phyloP scores from a whole-genome alignment of 2,797 vertebrate genomes.

The Xerus rutilus region DNA sequence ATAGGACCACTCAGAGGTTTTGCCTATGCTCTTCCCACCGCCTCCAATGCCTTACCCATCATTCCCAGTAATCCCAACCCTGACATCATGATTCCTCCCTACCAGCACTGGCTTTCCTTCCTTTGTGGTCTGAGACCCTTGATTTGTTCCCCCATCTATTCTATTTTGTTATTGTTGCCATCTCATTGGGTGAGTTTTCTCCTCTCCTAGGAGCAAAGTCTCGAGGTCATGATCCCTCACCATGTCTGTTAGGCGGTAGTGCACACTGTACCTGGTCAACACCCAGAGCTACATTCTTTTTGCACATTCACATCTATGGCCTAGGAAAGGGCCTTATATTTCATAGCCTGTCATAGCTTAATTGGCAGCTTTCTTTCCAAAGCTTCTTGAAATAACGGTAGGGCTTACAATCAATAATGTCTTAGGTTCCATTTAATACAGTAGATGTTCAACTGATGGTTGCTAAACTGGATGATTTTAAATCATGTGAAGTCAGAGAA shows the following conservation, averaged over 20 bases:
- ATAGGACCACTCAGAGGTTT: background rate
- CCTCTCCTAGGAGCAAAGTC: background rate
- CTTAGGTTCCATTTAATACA: background rate
- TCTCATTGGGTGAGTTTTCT: background rate
- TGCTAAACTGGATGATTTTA: background rate
- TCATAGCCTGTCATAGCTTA: background rate
- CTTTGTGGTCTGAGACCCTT: background rate
- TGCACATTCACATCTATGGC: background rate
- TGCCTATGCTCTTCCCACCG: no score
- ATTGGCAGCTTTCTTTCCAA: background rate
- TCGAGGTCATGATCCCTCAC: rapidly evolving
- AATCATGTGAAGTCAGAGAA: background rate
- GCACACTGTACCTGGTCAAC: rapidly evolving
- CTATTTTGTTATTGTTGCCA: no score
- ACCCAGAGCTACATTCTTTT: background rate
- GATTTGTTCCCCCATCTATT: background rate
- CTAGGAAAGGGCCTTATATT: background rate
- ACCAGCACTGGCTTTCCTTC: background rate
- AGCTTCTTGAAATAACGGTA: background rate
- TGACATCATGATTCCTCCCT: background rate
- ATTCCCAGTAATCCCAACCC: background rate
- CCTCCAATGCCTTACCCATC: background rate
- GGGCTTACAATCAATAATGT: background rate
- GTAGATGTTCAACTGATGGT: no score
- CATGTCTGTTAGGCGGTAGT: rapidly evolving